Base-by-base conservation (phyloP, 1,140 invertebrate genomes). In the Trichogramma pretiosum region DNA sequence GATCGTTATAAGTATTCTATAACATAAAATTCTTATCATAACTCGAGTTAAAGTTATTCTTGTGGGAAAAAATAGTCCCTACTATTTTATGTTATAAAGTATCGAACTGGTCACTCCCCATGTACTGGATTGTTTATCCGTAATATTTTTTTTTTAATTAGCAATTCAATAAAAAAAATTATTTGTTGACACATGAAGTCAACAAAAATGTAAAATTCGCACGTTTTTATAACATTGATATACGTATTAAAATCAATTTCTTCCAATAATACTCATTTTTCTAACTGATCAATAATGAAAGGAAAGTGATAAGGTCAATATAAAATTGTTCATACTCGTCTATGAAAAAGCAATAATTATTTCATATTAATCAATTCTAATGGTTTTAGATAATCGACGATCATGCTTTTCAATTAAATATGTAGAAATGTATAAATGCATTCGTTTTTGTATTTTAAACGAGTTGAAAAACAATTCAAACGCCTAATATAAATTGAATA, bases 341-440 rank as follows among this genome's bases (percentile, higher is more conserved):
- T 56, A 59, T 59, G 60, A 58, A 57, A 63, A 61, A 63, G 60
- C 57, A 63, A 63, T 63, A 63, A 52, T 41, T 58, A 59, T 56
- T 55, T 59, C 53, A 58, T 59, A 55, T 57, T 16, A 21, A 28
- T 46, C 34, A 19, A 34, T 46, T 50, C 8, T 39, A 43, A 19
- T 39, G 14, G 26, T 37, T n/a, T n/a, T 32, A 39, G 9, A 21
- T 45, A 46, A 28, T 39, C 21, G 21, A 39, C 39, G 13, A 39
- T 24, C 45, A 3, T 46, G n/a, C 23, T 28, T 39, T 45, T 44
- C 16, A 16, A 49, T 42, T 17, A 23, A 28, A 26, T 33, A 30
- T 42, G 17, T 49, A 49, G 23, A 5, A 22, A 49, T 36, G 36
- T 37, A 37, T 42, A 22, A 49, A 18, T 18, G 33, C 24, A 39